Base-by-base conservation (phyloP, 2,888 invertebrate genomes). In the Drosophila anceps region DNA sequence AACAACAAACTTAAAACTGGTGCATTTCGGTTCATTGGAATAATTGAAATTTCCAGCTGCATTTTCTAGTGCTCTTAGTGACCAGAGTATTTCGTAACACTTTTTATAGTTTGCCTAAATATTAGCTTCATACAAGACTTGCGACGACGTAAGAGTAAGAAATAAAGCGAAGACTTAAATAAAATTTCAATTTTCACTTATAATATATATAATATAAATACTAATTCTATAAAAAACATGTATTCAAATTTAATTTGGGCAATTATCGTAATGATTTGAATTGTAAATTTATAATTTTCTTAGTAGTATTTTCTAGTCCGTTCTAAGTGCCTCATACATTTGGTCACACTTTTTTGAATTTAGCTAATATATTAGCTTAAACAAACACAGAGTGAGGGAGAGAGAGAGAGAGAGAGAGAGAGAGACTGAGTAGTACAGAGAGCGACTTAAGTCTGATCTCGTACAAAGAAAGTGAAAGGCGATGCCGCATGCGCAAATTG, bases 391-490 rank as follows among this genome's bases (percentile, higher is more conserved):
- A 57, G 29, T n/a, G 4, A 15, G 20, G 13, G 54, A 10, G 12
- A 24, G 31, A 39, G 24, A 27, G 44, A 24, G 48, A 55, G 41
- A n/a, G 33, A 15, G n/a, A 24, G 44, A 18, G 15, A 24, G 37
- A 37, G 53, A 29, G 20, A 41, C 5, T 6, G 24, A 18, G 27
- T 6, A 20, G 18, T 27, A 15, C 1, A 27, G 29, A 20, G 33
- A 18, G 18, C 27, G 41, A 27, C 37, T 31, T 7, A n/a, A 60
- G 59, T 41, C 24, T 13, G 69, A 69, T 62, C 65, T 55, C 66
- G 44, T 29, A 66, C 64, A 68, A 73, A 76, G 78, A 79, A 79
- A 79, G 79, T 79, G 79, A 79, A 79, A 79, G 79, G 79, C 62
- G 63, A 54, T 33, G 66, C 37, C 66, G 66, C 69, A 64, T 58